These are phyloP conservation scores for Vireo griseus DNA, from an alignment of 2,797 vertebrate genomes.

Conservation along the genomic window DNA sequence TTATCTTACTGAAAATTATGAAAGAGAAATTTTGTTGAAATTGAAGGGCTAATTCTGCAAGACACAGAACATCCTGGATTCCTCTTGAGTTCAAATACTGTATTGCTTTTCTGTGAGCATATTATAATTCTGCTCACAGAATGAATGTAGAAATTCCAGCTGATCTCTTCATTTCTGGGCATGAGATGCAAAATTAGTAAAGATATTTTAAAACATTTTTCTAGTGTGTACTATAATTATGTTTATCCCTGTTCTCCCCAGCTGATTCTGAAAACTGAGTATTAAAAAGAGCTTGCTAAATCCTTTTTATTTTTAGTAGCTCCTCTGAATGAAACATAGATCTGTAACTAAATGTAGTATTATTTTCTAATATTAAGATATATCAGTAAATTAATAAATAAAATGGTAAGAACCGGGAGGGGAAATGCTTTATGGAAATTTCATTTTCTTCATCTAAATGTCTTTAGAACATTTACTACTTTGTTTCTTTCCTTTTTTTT, in stretches of 20 bases:
- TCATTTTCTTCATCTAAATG: slow-evolving; percentile 32
- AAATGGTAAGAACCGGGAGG: background rate
- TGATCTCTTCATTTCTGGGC: slow-evolving; percentile 55
- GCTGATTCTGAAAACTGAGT: slow-evolving; percentile 46
- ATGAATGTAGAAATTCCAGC: slow-evolving; percentile 47
- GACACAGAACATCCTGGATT: background rate
- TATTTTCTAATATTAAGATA: background rate
- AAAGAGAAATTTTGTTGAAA: slow-evolving; percentile 16
- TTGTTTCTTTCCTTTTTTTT: background rate
- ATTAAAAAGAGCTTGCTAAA: slow-evolving; percentile 50
- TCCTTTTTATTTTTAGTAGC: slow-evolving; percentile 34
- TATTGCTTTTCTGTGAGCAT: background rate
- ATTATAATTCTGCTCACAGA: slow-evolving; percentile 29
- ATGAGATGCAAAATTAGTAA: slow-evolving; percentile 50
- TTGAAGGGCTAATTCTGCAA: slow-evolving; percentile 27
- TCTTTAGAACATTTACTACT: slow-evolving; percentile 26
- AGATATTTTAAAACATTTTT: slow-evolving; percentile 61
- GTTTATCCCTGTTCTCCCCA: slow-evolving; percentile 54
- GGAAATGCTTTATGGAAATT: background rate
- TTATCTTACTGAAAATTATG: slow-evolving; percentile 1
- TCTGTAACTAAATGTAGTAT: background rate
- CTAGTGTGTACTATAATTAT: slow-evolving; percentile 50
- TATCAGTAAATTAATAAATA: background rate
- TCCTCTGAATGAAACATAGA: background rate
- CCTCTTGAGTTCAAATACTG: slow-evolving; percentile 32